Base-by-base conservation (phyloP, 2,797 vertebrate genomes). In the Perdix hodgsoniae region DNA sequence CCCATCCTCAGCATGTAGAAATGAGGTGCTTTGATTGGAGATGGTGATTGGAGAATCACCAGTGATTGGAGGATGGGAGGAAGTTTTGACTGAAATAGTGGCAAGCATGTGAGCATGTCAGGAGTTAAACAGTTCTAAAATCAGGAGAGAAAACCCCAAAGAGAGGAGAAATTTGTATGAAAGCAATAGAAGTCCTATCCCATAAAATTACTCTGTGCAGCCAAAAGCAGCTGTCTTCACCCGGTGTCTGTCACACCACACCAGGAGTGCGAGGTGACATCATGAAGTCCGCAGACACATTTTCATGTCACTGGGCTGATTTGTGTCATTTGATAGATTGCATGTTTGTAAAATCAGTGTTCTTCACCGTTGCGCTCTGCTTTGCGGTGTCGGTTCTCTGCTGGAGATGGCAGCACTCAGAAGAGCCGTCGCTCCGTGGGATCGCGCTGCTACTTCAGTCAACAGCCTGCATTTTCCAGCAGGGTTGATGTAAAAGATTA, bases 231-330 rank as follows among this genome's bases (percentile, higher is more conserved):
- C 66, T 78, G 45, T 50, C 47, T 88, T 75, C 69, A 91, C 66
- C 76, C 1, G 0, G 15, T 57, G 76, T 52, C 86, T 96, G 78
- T 95, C 96, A 97, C 69, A 84, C 79, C 67, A 75, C 75, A 17
- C 75, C 89, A 88, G 59, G 60, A 90, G 57, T 44, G 49, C 57
- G 73, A 65, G 67, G 87, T 95, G 94, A 95, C 89, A 74, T 86
- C 91, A 50, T 75, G 91, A 91, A 93, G 92, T 94, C 87, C 83
- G 26, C 56, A 26, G 73, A 88, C 91, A 40, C 67, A 74, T 94
- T 97, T 94, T 86, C 80, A 66, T 94, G 90, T 93, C 87, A 73
- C 88, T 95, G 93, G 78, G 80, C 80, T 96, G 93, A 96, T 96
- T 94, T 95, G 60, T 95, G 81, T 83, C 63, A 82, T 92, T 94